phyloP scores from a whole-genome alignment of 2,797 vertebrate genomes.

The Tadarida brasiliensis region DNA sequence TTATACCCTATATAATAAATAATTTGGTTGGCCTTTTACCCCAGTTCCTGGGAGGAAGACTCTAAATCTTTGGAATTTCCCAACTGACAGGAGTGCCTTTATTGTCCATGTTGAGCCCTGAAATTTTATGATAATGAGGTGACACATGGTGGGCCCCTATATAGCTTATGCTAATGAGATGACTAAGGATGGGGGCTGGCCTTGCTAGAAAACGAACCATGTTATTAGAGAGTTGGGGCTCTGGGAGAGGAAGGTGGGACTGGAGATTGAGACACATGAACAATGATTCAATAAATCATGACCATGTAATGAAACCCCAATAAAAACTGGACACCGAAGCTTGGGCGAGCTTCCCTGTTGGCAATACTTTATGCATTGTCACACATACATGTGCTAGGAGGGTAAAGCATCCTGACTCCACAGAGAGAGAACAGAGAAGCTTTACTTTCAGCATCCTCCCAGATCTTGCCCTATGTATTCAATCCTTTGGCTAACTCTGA shows the following conservation, averaged over 20 bases:
- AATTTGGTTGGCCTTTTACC: not conserved
- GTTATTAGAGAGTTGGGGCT: not conserved
- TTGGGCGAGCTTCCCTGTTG: not conserved
- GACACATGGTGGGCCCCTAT: not conserved
- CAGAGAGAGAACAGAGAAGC: not conserved
- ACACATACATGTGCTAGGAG: not conserved
- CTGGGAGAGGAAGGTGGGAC: not conserved
- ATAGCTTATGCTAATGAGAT: not conserved
- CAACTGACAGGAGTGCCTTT: not conserved
- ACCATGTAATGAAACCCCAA: not conserved
- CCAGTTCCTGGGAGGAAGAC: not conserved
- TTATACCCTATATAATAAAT: not conserved
- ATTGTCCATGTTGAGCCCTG: not conserved
- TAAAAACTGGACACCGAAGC: not conserved
- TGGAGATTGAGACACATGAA: not conserved
- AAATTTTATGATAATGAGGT: slow-evolving; percentile 26
- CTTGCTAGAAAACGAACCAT: not conserved
- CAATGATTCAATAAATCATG: not conserved
- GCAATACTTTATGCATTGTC: not conserved
- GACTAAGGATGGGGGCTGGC: not conserved
- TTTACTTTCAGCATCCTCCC: not conserved
- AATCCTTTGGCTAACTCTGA: not conserved
- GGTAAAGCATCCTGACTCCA: not conserved
- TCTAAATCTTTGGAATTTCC: not conserved
- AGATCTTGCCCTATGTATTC: not conserved